phyloP scores from a whole-genome alignment of 1,140 invertebrate species.

The Diorhabda carinulata region DNA sequence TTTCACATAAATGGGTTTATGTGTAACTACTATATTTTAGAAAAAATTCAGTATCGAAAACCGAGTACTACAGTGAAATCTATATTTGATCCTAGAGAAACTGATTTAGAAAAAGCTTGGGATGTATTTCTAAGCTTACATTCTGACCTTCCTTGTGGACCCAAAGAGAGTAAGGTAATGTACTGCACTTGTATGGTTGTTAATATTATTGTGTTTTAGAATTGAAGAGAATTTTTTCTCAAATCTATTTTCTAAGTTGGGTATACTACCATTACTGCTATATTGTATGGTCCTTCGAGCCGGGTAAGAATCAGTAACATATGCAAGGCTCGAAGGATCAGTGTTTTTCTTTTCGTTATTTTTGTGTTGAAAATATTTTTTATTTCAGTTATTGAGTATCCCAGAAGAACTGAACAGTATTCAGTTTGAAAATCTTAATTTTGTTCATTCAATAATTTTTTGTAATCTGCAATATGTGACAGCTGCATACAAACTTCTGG shows the following conservation, averaged over 20 bases:
- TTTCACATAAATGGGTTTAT: too few species aligned
- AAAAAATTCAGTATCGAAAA: neutral
- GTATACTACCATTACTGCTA: neutral
- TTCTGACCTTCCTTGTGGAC: slow-evolving; percentile 6
- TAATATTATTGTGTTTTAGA: neutral
- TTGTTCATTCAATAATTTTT: slow-evolving; percentile 17
- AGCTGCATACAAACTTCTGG: slow-evolving; percentile 24
- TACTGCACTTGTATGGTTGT: neutral
- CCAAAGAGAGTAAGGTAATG: slow-evolving; percentile 6
- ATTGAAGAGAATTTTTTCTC: neutral
- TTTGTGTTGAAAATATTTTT: neutral
- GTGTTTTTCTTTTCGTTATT: neutral
- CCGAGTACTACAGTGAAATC: neutral
- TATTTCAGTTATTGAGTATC: slow-evolving; percentile 23
- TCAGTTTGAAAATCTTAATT: slow-evolving; percentile 26
- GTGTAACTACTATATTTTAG: neutral
- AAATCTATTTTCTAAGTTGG: neutral
- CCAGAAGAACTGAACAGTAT: slow-evolving; percentile 18
- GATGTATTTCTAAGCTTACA: slow-evolving; percentile 7
- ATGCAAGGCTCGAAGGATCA: neutral
- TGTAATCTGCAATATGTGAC: slow-evolving; percentile 26
- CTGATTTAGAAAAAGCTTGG: slow-evolving; percentile 8
- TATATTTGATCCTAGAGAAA: slow-evolving; percentile 13
- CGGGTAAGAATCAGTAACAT: neutral
- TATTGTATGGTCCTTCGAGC: neutral